Base-by-base conservation (phyloP, 2,797 vertebrate species). In the Triplophysa yarkandensis region DNA sequence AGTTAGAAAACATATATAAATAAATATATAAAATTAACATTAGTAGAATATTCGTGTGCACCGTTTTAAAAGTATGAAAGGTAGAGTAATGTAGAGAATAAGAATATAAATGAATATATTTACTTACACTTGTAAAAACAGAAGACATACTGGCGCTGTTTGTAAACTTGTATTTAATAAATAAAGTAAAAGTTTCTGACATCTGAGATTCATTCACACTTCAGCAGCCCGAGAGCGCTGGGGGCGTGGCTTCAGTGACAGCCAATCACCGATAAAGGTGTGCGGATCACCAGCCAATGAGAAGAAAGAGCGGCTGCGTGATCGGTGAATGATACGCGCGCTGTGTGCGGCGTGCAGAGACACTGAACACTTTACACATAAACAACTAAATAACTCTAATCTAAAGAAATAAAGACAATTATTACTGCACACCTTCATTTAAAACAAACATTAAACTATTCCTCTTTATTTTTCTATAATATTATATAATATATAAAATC, bases 201-300 rank as follows among this genome's bases (percentile, higher is more conserved):
- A 55, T 23, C 25, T 27, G 21, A 4, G 13, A 54, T 28, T 16
- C 52, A 55, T 55, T 54, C 13, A 27, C 1, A 4, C 46, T 28
- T 27, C 13, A 55, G 4, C 14, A 16, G 28, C 4, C 52, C 25
- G 52, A 27, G 52, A 14, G 46, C n/a, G n/a, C 19, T 17, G 46
- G 19, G 46, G 46, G 52, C 52, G 52, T 16, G 52, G 52, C 19
- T 55, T 55, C 52, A 6, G 13, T 6, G 27, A 5, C 6, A 8
- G 52, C 52, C 52, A 55, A 55, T 55, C 25, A 27, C 7, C 23
- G 52, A 27, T 25, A 16, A 55, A 55, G 25, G 52, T 55, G 52
- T 28, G 52, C 23, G 14, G 1, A 17, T 14, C 14, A 25, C 13
- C 28, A 28, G 11, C 52, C 25, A 28, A 28, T 27, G 25, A 55